Conservation (phyloP, 2,113 vertebrate species). For the Notothenia coriiceps region DNA sequence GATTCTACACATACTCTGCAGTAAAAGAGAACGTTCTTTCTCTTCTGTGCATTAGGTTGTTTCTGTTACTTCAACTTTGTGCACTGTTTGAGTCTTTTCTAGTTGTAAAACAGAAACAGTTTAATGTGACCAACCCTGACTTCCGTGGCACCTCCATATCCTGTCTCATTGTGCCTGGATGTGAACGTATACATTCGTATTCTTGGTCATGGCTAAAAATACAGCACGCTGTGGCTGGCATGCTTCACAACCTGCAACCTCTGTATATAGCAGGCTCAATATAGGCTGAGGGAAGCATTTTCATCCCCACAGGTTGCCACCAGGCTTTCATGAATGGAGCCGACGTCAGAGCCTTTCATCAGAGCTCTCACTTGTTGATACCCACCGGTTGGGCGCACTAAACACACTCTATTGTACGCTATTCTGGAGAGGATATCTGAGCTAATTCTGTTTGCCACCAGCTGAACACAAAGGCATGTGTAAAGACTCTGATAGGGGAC, state of each 20-base stretch:
- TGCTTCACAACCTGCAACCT: constrained; percentile 59
- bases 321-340: constrained; percentile 69
- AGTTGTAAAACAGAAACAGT: not conserved
- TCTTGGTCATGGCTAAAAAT: constrained; percentile 66
- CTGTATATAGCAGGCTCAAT: constrained; percentile 39
- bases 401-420: constrained; percentile 46
- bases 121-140: constrained; percentile 10
- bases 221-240: constrained; percentile 55
- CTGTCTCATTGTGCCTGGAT: constrained; percentile 38
- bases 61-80: not conserved
- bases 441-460: constrained; percentile 57
- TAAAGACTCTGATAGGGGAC: constrained; percentile 33
- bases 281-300: constrained; percentile 68
- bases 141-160: constrained; percentile 15
- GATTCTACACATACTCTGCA: not conserved
- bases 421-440: constrained; percentile 61
- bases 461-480: constrained; percentile 44
- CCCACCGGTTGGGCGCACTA: constrained; percentile 35
- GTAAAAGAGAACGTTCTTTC: not conserved
- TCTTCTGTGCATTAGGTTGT: not conserved
- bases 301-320: constrained; percentile 61
- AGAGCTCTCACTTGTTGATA: constrained; percentile 57
- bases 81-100: not conserved
- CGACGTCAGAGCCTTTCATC: constrained; percentile 64
- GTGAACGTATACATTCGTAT: constrained; percentile 37